phyloP scores from a whole-genome alignment of 2,113 vertebrate genomes.

The Psilopsiagon aurifrons region DNA sequence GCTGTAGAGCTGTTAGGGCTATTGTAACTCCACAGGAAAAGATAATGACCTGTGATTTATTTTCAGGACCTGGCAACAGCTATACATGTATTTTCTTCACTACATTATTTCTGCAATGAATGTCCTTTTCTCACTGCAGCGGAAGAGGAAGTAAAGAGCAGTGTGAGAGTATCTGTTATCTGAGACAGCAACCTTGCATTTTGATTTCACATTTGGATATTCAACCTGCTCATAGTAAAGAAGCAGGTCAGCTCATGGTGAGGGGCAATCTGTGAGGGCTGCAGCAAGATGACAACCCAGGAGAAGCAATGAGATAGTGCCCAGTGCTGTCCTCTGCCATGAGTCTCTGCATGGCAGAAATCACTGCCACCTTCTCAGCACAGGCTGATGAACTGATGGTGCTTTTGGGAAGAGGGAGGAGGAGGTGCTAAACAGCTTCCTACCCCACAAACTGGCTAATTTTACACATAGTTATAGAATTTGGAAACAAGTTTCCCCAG shows the following conservation, averaged over 20 bases:
- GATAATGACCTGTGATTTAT: neutral
- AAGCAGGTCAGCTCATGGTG: no score
- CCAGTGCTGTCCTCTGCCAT: neutral
- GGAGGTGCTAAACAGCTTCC: neutral
- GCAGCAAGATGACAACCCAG: neutral
- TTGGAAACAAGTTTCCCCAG: neutral
- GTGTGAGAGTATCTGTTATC: accelerated
- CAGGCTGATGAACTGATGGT: neutral
- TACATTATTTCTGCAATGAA: neutral
- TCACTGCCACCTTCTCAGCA: neutral
- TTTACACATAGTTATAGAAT: neutral
- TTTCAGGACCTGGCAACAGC: no score
- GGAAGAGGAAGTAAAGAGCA: neutral
- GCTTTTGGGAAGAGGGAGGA: neutral
- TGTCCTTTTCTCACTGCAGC: neutral
- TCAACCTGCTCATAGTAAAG: neutral
- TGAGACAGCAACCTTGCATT: neutral
- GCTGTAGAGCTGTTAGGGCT: neutral
- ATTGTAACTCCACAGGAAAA: neutral
- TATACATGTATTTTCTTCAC: neutral
- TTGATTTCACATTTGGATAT: neutral
- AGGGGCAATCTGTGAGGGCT: accelerated
- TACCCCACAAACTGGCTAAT: neutral
- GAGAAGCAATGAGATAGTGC: neutral
- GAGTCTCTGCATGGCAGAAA: neutral